Base-by-base conservation (phyloP, 2,797 vertebrate species). In the Echiichthys vipera region DNA sequence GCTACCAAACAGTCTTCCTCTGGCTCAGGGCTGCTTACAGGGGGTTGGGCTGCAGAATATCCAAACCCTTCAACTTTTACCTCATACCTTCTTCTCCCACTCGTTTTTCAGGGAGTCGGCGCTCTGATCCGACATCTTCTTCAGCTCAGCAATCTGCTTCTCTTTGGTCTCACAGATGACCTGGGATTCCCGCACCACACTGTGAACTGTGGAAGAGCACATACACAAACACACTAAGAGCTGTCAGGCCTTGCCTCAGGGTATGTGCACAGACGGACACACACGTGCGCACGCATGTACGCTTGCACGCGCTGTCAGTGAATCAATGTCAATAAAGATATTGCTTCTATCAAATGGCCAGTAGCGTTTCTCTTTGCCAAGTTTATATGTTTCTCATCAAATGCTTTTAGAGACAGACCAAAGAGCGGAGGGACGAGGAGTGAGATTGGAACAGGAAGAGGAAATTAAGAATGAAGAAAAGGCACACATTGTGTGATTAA, bases 41-140 rank as follows among this genome's bases (percentile, higher is more conserved):
- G 59, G 71, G 66, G 61, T 37, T 65, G 68, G 74, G 64, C 59
- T 76, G 64, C 63, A 83, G 71, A 78, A 83, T 69, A 76, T 80
- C 57, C 58, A 75, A 83, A 64, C 69, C 74, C 81, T 86, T 83
- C 77, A 78, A 86, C 71, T 82, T 69, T 30, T 74, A 67, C 62
- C 65, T 84, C 80, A 79, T 95, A 99, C 98, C 96, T 95, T 98
- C 89, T 96, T 99, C 92, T 98, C 97, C 96, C 96, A 98, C 71
- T 98, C 96, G 1, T 97, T 98, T 89, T 94, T 97, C 86, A 97
- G 79, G 78, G 91, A 96, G 53, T 97, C 96, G 3, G 78, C 62
- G 80, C 95, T 98, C 78, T 97, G 96, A 84, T 97, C 96, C 59
- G 94, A 95, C 91, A 98, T 94, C 91, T 96, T 98, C 94, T 95